A percentile compares a stretch with the other conserved stretches of the same genome.
phyloP scores from a whole-genome alignment of 2,113 vertebrate genomes.

The Crotalus viridis region DNA sequence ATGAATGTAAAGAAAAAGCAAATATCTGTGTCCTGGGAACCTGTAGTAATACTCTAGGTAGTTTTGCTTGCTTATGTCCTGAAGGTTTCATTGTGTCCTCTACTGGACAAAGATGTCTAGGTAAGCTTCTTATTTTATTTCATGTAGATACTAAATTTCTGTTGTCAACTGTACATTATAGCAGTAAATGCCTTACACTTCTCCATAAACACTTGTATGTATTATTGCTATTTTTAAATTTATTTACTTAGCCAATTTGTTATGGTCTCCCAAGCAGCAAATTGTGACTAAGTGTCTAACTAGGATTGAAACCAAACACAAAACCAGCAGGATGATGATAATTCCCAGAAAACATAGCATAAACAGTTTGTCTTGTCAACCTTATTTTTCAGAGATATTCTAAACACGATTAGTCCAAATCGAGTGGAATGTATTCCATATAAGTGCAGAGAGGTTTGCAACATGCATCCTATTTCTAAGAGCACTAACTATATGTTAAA shows the following conservation, averaged over 20 bases:
- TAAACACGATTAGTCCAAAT: not conserved
- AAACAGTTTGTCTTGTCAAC: not conserved
- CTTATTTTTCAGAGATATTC: not conserved
- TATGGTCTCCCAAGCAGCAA: not conserved
- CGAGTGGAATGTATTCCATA: not conserved
- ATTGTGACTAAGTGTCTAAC: not conserved
- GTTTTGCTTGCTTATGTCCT: conserved; percentile 90
- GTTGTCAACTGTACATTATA: conserved; percentile 34
- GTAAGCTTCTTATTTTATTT: conserved; percentile 68
- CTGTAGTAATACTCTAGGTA: conserved; percentile 91
- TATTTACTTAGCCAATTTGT: not conserved
- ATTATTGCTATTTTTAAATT: not conserved
- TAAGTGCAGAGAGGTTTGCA: not conserved
- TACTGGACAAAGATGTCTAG: conserved; percentile 88
- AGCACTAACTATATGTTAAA: not conserved
- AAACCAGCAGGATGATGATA: not conserved
- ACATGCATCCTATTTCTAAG: not conserved
- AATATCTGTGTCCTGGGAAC: conserved; percentile 89
- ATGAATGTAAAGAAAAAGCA: conserved; percentile 87
- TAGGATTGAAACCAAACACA: not conserved
- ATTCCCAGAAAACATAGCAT: not conserved
- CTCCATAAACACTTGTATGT: not conserved
- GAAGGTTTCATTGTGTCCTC: conserved; percentile 89
- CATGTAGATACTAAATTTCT: conserved; percentile 42
- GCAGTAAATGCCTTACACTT: conserved; percentile 39